phyloP scores from a whole-genome alignment of 2,113 vertebrate species.

The Pelusios castaneus region DNA sequence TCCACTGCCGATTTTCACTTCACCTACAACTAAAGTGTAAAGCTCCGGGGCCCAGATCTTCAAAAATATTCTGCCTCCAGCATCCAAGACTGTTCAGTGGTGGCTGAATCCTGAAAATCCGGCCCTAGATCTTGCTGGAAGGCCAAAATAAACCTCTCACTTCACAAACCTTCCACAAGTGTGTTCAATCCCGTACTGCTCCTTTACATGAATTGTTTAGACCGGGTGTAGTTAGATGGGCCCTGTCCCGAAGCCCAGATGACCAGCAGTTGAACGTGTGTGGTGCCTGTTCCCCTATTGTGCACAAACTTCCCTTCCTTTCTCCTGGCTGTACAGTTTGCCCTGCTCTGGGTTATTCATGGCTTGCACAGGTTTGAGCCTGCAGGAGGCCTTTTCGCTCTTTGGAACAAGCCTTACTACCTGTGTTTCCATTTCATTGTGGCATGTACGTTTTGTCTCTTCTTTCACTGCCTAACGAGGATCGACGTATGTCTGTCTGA shows the following conservation, averaged over 20 bases:
- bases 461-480: background rate
- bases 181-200: background rate
- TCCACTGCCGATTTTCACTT: background rate
- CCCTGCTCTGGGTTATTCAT: accelerated
- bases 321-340: accelerated
- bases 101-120: background rate
- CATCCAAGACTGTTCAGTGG: background rate
- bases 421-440: background rate
- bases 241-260: accelerated
- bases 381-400: accelerated
- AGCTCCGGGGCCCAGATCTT: background rate
- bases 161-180: background rate
- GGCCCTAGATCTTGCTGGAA: background rate
- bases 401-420: background rate
- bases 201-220: background rate
- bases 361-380: background rate
- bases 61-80: background rate
- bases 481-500: accelerated
- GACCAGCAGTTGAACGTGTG: background rate
- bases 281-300: background rate
- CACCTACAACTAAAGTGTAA: background rate
- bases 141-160: background rate
- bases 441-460: background rate
- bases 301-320: background rate
- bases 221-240: background rate